Evolutionary conservation across 2,888 invertebrate species (phyloP).

Genomic region (Leucophenga montana): DNA sequence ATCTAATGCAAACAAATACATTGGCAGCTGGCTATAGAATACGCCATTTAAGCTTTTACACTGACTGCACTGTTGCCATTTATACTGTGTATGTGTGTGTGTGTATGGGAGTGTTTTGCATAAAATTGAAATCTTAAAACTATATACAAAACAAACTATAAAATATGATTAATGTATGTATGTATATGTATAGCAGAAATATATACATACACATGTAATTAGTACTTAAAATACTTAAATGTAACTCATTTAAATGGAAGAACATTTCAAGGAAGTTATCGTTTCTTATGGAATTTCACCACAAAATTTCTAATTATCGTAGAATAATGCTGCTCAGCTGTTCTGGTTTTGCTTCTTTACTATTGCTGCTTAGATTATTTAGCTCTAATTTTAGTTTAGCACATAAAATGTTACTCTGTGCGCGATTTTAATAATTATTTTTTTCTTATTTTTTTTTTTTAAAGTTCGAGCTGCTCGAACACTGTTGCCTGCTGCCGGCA

Average conservation of each 20-base stretch:
- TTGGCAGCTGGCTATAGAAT: no score
- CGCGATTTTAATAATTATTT: constrained; percentile 17
- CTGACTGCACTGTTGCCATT: no score
- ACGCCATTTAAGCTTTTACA: no score
- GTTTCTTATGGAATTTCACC: constrained; percentile 24
- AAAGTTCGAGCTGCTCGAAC: constrained; percentile 63
- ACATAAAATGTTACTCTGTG: neutral
- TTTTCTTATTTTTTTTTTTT: constrained; percentile 45
- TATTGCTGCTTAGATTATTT: no score
- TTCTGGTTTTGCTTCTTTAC: no score
- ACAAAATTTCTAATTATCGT: constrained; percentile 17
- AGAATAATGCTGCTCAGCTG: neutral
- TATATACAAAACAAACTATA: neutral
- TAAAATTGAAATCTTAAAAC: no score
- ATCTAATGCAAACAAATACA: no score
- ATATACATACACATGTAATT: no score
- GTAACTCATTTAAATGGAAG: constrained; percentile 34
- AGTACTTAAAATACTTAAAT: constrained; percentile 38
- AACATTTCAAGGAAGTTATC: constrained; percentile 25
- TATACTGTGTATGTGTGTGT: no score
- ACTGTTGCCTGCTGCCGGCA: constrained; percentile 27
- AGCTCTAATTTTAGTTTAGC: neutral
- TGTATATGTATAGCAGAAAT: neutral
- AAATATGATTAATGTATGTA: neutral
- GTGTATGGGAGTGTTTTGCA: no score